Conservation (phyloP, 2,113 vertebrate genomes). For the Pollimyrus isidori region DNA sequence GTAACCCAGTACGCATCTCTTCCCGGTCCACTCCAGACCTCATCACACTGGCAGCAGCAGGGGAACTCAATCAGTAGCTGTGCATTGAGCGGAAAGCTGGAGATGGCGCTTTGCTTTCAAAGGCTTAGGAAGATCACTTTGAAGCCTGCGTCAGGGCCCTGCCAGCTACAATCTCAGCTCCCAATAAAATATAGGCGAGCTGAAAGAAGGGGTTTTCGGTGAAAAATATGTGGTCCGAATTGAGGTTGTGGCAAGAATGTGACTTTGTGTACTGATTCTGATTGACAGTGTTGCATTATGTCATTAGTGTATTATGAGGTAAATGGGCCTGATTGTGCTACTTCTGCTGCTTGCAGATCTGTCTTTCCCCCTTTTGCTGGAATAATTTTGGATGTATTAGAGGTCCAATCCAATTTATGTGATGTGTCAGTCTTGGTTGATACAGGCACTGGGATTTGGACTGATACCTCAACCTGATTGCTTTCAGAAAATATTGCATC, state of each 20-base stretch:
- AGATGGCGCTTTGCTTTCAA: constrained; percentile 14
- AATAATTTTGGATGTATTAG: background rate
- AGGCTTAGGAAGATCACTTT: constrained; percentile 14
- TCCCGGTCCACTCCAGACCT: background rate
- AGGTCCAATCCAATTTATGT: background rate
- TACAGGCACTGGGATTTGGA: background rate
- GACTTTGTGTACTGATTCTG: background rate
- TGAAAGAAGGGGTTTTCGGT: background rate
- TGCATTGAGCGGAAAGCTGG: background rate
- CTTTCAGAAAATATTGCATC: background rate
- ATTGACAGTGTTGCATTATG: background rate
- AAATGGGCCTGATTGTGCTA: background rate
- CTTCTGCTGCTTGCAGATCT: background rate
- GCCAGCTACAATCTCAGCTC: background rate
- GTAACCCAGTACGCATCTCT: background rate
- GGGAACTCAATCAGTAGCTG: background rate
- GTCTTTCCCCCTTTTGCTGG: background rate
- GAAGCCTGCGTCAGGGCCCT: constrained; percentile 16
- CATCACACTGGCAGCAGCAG: background rate
- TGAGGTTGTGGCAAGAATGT: background rate
- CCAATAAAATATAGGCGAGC: background rate
- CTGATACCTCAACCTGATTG: background rate
- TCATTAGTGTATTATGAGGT: background rate
- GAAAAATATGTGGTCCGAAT: background rate
- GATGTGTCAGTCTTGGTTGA: background rate